phyloP scores from a whole-genome alignment of 2,113 vertebrate species.

The Nycticorax nycticorax region DNA sequence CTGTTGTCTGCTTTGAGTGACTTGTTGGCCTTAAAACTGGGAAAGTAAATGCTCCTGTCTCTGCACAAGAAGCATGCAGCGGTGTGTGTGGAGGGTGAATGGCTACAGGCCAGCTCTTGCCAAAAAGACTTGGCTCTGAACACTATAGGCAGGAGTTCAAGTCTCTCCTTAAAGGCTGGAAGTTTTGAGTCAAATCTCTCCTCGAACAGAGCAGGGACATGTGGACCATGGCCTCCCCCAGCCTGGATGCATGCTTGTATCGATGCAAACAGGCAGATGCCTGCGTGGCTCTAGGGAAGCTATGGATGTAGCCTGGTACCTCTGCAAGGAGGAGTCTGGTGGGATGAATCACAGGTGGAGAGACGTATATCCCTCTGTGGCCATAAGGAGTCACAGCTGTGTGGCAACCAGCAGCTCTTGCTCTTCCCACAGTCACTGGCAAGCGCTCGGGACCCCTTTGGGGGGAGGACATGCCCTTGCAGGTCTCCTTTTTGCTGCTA shows the following conservation, averaged over 20 bases:
- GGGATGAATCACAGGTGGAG: background rate
- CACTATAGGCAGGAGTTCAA: background rate
- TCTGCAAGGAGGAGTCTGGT: background rate
- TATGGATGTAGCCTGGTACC: background rate
- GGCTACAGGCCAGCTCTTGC: background rate
- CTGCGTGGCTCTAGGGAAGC: fast-evolving
- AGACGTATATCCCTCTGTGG: background rate
- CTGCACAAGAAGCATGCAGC: background rate
- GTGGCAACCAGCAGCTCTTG: background rate
- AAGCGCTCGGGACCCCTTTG: background rate
- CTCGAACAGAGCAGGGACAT: background rate
- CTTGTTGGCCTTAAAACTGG: background rate
- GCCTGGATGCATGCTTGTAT: background rate
- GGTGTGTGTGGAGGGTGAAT: background rate
- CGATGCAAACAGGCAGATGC: background rate
- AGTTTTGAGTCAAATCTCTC: background rate
- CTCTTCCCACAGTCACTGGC: background rate
- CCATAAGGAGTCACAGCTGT: background rate
- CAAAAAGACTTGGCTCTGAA: background rate
- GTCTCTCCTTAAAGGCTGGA: background rate
- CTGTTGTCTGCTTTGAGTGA: background rate
- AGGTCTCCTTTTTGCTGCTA: background rate
- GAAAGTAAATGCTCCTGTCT: background rate
- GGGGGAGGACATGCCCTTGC: background rate
- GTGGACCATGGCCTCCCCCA: background rate